phyloP scores from a whole-genome alignment of 2,113 vertebrate species.

The Gnathonemus longibarbis region DNA sequence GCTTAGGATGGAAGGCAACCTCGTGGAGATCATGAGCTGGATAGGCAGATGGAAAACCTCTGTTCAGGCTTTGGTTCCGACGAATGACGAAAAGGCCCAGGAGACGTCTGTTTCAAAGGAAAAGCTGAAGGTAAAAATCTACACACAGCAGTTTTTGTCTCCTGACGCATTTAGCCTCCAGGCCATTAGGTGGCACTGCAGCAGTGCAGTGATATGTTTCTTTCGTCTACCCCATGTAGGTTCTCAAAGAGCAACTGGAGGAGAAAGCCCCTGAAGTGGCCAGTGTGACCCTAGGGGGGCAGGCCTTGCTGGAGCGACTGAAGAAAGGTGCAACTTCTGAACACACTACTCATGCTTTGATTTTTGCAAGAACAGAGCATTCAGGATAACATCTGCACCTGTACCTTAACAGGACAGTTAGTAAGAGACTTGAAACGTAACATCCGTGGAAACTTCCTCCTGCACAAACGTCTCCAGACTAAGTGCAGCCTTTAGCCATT shows the following conservation, averaged over 20 bases:
- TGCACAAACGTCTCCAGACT: background rate
- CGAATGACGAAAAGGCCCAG: conserved; percentile 64
- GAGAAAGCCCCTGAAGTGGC: conserved; percentile 59
- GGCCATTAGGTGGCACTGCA: background rate
- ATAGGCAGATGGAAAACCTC: conserved; percentile 69
- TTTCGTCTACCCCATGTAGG: conserved; percentile 51
- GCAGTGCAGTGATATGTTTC: background rate
- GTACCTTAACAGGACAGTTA: background rate
- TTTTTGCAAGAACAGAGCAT: background rate
- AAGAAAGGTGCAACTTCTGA: conserved; percentile 68
- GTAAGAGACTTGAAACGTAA: background rate
- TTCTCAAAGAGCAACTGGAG: conserved; percentile 62
- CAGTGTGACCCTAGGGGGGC: conserved; percentile 62
- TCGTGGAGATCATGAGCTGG: conserved; percentile 69
- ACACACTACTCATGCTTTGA: background rate
- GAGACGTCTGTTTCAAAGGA: conserved; percentile 65
- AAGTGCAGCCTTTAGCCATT: background rate
- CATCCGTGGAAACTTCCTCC: background rate
- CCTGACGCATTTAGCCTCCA: background rate
- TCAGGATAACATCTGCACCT: background rate
- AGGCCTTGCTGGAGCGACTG: conserved; percentile 68
- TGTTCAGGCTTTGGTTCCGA: conserved; percentile 62
- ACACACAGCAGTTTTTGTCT: background rate
- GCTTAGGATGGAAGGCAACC: conserved; percentile 71
- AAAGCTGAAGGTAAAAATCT: conserved; percentile 70